Evolutionary conservation across 2,888 invertebrate genomes (phyloP), one percentile per base, ranked within the genome.

Genomic region (Pedicia rivosa): DNA sequence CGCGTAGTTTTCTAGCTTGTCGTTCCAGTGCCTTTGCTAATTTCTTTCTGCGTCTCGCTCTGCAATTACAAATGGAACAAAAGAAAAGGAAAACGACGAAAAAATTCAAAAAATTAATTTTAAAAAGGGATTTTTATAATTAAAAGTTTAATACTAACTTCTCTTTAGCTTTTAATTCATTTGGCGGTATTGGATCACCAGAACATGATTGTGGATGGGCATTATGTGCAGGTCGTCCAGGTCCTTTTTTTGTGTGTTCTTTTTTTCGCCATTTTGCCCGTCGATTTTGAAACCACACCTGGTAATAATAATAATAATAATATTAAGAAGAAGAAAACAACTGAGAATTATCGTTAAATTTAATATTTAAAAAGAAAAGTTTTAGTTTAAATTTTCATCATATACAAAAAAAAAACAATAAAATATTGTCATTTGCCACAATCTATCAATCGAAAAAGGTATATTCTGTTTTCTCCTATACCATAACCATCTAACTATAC

Each of bases 201-300:
- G 87, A 88, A 63, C 95, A 95, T 37, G 92, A 90, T 59, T 94
- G 92, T 0, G 94, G 95, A 59, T 95, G 94, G 5, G 94, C 92
- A 65, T 95, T 95, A 67, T 95, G 95, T 5, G 95, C 92, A 29
- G 95, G 95, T 61, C 97, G 77, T 1, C 97, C 95, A 0, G 95
- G 95, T 13, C 95, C 95, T 60, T 95, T 97, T 65, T 92, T 91
- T 40, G 95, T 95, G 66, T 97, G 92, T 63, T 98, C 97, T 65
- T 92, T 91, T 69, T 98, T 98, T 43, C 97, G 74, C 91, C 97
- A 98, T 63, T 98, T 98, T 35, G 98, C 98, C 42, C 97, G 72
- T 24, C 98, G 75, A 66, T 98, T 98, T 68, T 98, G 98, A 67
- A 98, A 98, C 97, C 97, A 98, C 44, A 98, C 97, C 95, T 97